These are phyloP conservation scores for Monarcha castaneiventris DNA, from an alignment of 2,113 vertebrate species.

Conservation along the genomic window DNA sequence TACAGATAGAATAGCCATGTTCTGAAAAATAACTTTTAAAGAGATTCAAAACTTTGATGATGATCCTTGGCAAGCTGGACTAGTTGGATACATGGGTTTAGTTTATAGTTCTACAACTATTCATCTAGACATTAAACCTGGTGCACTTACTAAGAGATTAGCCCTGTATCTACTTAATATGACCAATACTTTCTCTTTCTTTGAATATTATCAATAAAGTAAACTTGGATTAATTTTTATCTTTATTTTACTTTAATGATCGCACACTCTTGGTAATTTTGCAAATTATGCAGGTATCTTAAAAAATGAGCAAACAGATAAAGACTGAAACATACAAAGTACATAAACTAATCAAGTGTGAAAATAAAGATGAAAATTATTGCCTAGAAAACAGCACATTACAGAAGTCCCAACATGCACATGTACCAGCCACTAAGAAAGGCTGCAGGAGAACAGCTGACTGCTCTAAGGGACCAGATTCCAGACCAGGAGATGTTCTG, in stretches of 20 bases:
- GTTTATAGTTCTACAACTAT: background rate
- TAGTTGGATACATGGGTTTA: background rate
- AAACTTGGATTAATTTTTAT: background rate
- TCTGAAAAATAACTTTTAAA: background rate
- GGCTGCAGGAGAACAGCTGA: background rate
- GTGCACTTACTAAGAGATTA: background rate
- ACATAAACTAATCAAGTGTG: background rate
- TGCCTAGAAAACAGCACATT: background rate
- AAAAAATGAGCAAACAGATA: background rate
- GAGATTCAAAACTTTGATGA: background rate
- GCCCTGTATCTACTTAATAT: background rate
- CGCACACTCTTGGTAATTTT: accelerated
- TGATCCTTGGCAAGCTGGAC: background rate
- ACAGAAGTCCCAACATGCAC: accelerated
- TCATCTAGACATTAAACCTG: background rate
- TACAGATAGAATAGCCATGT: background rate
- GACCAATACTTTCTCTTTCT: background rate
- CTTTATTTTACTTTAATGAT: background rate
- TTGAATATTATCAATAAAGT: background rate
- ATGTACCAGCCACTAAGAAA: background rate
- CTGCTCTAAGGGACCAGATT: background rate
- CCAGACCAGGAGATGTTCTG: background rate
- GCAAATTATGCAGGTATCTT: background rate
- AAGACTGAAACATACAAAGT: background rate
- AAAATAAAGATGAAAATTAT: background rate